Percentiles rank a stretch among this genome's conserved stretches.
These are phyloP conservation scores for Drosophila athabasca DNA, from an alignment of 1,140 invertebrate species.

Conservation along the genomic window DNA sequence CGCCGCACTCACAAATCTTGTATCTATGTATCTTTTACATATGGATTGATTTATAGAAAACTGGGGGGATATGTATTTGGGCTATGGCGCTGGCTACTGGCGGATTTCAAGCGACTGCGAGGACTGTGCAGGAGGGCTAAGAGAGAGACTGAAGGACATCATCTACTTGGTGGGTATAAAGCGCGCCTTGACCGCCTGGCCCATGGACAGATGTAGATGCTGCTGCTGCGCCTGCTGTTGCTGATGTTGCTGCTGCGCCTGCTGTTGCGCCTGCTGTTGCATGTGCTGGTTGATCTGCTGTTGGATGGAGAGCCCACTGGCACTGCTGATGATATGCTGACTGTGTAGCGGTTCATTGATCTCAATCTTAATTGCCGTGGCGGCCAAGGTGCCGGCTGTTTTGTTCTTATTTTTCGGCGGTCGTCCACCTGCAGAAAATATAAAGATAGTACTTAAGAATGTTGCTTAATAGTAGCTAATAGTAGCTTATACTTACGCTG, in stretches of 20 bases:
- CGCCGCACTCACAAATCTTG: constrained; percentile 23
- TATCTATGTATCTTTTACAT: constrained; percentile 18
- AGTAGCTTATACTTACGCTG: constrained; percentile 64
- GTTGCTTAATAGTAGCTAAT: neutral
- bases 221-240: constrained; percentile 64
- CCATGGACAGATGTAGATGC: constrained; percentile 69
- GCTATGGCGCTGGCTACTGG: neutral
- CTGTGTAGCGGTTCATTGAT: constrained; percentile 80
- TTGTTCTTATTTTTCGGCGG: constrained; percentile 81
- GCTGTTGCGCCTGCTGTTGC: constrained; percentile 66
- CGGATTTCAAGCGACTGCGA: constrained; percentile 1
- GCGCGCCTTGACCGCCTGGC: constrained; percentile 75
- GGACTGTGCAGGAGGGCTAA: neutral
- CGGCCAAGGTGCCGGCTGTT: constrained; percentile 44
- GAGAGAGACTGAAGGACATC: constrained; percentile 25
- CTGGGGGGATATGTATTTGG: constrained; percentile 5
- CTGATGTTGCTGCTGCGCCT: constrained; percentile 52
- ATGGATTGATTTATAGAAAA: neutral
- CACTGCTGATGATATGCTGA: constrained; percentile 79
- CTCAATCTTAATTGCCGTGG: constrained; percentile 77
- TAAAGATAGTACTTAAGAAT: neutral
- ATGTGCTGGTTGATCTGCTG: constrained; percentile 82
- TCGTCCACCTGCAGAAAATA: constrained; percentile 58
- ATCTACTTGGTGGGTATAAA: constrained; percentile 81
- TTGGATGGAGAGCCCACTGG: constrained; percentile 78